Percentiles rank a stretch among this genome's conserved stretches.
phyloP scores from a whole-genome alignment of 92 coral and sea anemone genomes.

The Chrysogorgia sp. region DNA sequence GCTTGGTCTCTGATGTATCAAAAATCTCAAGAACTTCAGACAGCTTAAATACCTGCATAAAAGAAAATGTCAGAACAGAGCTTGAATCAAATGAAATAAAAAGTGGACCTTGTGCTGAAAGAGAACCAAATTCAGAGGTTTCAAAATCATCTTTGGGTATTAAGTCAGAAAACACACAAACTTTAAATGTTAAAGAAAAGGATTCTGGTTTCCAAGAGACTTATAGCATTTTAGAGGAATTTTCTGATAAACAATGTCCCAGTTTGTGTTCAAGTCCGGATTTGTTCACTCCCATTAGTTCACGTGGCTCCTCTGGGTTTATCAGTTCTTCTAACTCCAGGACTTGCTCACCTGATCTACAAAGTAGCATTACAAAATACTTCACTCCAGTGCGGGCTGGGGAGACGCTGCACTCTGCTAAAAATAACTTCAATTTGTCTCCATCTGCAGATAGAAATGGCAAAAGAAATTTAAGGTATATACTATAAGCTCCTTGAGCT shows the following conservation, averaged over 20 bases:
- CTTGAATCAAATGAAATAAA: background rate
- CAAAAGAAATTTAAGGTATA: background rate
- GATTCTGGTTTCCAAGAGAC: conserved; percentile 39
- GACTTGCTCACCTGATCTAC: conserved; percentile 75
- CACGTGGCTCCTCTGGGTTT: background rate
- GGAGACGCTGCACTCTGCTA: background rate
- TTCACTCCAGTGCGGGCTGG: conserved; percentile 49
- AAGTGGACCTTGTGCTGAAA: background rate
- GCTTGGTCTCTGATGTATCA: too few species aligned
- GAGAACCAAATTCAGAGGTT: background rate
- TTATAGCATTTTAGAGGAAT: conserved; percentile 1
- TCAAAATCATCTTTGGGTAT: background rate
- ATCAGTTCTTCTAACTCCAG: conserved; percentile 44
- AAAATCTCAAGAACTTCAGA: background rate
- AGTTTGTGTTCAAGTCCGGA: conserved; percentile 12
- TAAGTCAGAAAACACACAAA: background rate
- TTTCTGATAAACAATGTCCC: background rate
- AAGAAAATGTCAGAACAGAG: background rate
- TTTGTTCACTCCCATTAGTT: conserved; percentile 20
- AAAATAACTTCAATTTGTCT: background rate
- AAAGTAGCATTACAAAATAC: conserved; percentile 82
- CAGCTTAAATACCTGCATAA: background rate
- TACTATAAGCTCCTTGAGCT: background rate
- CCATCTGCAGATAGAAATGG: conserved; percentile 18
- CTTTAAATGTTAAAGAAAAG: background rate